Base-by-base conservation (phyloP, 2,797 vertebrate genomes). In the Champsocephalus gunnari region DNA sequence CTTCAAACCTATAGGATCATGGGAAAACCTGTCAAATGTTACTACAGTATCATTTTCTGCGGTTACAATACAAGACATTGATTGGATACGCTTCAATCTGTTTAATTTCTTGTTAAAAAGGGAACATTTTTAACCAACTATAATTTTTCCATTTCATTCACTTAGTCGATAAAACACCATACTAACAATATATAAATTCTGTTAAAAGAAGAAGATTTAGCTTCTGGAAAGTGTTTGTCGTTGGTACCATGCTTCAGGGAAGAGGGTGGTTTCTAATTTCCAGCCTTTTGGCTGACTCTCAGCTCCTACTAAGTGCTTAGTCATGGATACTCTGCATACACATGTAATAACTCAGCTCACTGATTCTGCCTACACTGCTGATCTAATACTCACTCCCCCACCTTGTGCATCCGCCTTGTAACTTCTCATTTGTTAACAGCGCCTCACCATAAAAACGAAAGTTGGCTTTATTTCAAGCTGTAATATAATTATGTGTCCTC, bases 231-330 rank as follows among this genome's bases (percentile, higher is more conserved):
- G 62, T 0, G 12, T 49, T 77, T 63, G 57, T 53, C 59, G 43
- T 67, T 71, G 43, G 54, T 24, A 21, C 16, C 3, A 44, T 65
- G 66, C 67, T 53, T 14, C 44, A 61, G 56, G 21, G 56, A 76
- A 74, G 66, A 0, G 32, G 57, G 24, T 41, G 57, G 44, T 8
- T 70, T 38, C 28, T 78, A 70, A 73, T 81, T 80, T 79, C 62
- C 75, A 74, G 76, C 75, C 78, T 56, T 68, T 38, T 66, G 79
- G 79, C 72, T 12, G 16, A 70, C 72, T 76, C 68, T 66, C 34
- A 2, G 66, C 80, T 88, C 87, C 79, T 64, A 68, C 84, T 88
- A 72, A 50, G 58, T 68, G 81, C 81, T 91, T 88, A 89, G 81
- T 92, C 90, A 92, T 84, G 71, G 61, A 61, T 86, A 79, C 62